These are phyloP conservation scores for Spilogale gracilis DNA, from an alignment of 2,113 vertebrate species.

Conservation along the genomic window DNA sequence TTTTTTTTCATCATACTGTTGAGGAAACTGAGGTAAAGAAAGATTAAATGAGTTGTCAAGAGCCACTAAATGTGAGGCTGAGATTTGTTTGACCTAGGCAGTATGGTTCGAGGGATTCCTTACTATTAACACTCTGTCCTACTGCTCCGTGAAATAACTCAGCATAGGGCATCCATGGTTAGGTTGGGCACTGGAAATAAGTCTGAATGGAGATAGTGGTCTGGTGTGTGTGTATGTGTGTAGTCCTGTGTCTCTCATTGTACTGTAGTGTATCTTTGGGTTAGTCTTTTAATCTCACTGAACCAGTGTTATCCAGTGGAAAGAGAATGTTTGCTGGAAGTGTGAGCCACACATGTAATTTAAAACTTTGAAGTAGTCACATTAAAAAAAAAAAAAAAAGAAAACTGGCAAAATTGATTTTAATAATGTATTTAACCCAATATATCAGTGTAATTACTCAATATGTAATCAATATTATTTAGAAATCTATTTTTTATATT, in stretches of 20 bases:
- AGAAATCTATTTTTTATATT: not conserved
- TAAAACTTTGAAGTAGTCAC: not conserved
- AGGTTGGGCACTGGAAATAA: no score
- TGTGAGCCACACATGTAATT: not conserved
- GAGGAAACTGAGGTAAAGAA: not conserved
- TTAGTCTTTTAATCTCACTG: not conserved
- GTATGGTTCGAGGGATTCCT: not conserved
- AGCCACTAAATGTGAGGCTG: not conserved
- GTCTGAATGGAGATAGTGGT: not conserved
- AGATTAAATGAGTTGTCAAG: not conserved
- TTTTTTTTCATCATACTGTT: not conserved
- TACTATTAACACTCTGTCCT: not conserved
- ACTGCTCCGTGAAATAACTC: not conserved
- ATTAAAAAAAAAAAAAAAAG: not conserved
- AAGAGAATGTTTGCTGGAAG: not conserved
- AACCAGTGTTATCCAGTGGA: not conserved
- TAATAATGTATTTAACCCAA: not conserved
- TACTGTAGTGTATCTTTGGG: not conserved
- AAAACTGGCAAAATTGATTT: constrained; percentile 25
- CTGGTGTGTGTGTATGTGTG: not conserved
- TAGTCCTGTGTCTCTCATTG: not conserved
- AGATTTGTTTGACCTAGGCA: not conserved
- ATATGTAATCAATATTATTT: not conserved
- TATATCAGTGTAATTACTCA: not conserved
- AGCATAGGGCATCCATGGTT: no score